A percentile compares a stretch with the other conserved stretches of the same genome.
Evolutionary conservation across 2,888 invertebrate species (phyloP).

Genomic region (Latrodectus elegans): DNA sequence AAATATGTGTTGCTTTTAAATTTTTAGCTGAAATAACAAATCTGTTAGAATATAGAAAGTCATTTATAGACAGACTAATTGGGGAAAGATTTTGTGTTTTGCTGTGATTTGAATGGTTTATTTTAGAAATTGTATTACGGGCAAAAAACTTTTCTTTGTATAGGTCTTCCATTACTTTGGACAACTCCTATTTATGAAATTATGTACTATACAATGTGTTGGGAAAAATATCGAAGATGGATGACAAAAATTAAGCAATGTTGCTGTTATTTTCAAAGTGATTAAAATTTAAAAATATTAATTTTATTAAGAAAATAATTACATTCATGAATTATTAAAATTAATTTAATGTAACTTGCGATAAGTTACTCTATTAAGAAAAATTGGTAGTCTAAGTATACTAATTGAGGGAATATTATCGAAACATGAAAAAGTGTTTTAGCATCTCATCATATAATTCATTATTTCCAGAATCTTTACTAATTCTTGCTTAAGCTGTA

Average conservation of each 20-base stretch:
- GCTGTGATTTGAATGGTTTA: no score
- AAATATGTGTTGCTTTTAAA: no score
- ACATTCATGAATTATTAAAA: neutral
- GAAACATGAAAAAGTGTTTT: constrained; percentile 8
- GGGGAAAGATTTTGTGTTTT: no score
- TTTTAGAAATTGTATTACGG: no score
- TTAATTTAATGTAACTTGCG: neutral
- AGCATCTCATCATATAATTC: neutral
- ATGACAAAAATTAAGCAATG: neutral
- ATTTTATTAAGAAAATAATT: neutral
- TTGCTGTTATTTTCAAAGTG: neutral
- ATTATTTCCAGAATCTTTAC: neutral
- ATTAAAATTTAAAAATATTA: neutral
- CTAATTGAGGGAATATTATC: constrained; percentile 27
- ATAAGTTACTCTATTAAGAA: neutral
- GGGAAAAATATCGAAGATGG: neutral
- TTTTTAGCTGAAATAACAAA: no score
- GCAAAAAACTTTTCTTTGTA: no score
- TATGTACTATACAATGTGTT: neutral
- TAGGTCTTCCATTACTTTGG: no score
- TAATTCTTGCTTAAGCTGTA: no score
- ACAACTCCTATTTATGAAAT: no score
- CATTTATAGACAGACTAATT: no score
- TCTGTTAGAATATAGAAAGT: no score
- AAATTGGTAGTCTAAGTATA: neutral